Evolutionary conservation across 2,797 vertebrate genomes (phyloP), one percentile per base, ranked within the genome.

Genomic region (Rhinatrema bivittatum): DNA sequence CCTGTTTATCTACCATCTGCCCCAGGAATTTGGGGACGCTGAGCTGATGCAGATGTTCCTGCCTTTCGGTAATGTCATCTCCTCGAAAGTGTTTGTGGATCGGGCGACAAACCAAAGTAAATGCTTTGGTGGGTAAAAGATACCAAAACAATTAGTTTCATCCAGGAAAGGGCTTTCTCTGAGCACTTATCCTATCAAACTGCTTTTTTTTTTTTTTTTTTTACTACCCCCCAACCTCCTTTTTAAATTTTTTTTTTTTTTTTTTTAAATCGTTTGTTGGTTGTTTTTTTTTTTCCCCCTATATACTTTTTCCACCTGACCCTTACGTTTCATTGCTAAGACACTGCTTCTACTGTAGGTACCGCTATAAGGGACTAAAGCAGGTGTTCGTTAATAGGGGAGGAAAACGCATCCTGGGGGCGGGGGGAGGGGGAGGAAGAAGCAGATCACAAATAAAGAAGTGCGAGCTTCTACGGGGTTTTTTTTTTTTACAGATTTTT

Each of bases 31-130:
- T 93, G 94, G 93, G 84, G 94, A 97, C 84, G 90, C 91, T 54
- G 95, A 97, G 86, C 93, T 98, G 85, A 96, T 96, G 93, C 95
- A 98, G 88, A 98, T 98, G 95, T 98, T 98, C 85, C 90, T 98
- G 82, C 94, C 95, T 82, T 97, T 98, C 65, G 94, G 95, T 87
- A 97, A 96, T 88, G 95, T 98, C 92, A 97, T 98, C 88, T 98
- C 95, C 66, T 96, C 94, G 86, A 97, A 98, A 91, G 95, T 98
- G 78, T 98, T 98, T 75, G 95, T 97, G 87, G 94, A 98, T 87
- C 88, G 95, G 79, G 95, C 93, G 62, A 97, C 94, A 89, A 98
- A 97, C 93, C 94, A 98, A 91, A 98, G 94, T 93, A 97, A 94
- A 90, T 96, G 94, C 89, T 98, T 98, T 63, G 94, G 94, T 98